Evolutionary conservation across 2,797 vertebrate species (phyloP).

Genomic region (Halcyon chelicuti): DNA sequence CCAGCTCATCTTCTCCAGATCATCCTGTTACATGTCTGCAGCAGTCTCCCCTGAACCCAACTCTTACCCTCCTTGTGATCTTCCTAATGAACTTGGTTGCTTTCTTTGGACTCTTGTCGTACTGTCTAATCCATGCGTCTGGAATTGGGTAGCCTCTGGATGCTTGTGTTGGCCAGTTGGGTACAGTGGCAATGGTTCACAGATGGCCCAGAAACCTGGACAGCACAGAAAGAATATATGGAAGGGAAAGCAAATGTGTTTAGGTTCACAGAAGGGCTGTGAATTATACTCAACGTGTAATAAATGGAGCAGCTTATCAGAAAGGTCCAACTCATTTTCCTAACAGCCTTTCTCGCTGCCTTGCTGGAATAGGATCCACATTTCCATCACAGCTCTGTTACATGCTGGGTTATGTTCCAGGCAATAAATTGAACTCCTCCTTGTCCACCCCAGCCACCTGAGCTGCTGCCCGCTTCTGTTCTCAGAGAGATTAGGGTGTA

Average conservation of each 20-base stretch:
- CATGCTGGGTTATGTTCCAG: not conserved
- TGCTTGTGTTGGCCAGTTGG: not conserved
- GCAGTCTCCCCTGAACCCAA: not conserved
- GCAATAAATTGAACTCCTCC: conserved; percentile 4
- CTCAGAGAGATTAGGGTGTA: not conserved
- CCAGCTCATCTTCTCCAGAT: not conserved
- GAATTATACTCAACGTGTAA: not conserved
- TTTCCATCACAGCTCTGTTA: not conserved
- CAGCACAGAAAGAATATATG: not conserved
- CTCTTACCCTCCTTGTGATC: rapidly evolving
- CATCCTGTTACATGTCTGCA: not conserved
- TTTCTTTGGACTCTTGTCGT: not conserved
- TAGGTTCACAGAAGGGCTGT: not conserved
- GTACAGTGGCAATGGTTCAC: not conserved
- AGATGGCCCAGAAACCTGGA: not conserved
- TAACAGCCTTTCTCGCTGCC: not conserved
- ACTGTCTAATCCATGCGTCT: not conserved
- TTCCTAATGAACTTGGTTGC: not conserved
- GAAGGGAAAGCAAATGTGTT: not conserved
- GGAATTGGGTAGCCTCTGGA: not conserved
- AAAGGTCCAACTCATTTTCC: conserved; percentile 9
- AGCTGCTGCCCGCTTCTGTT: not conserved
- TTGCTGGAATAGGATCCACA: not conserved
- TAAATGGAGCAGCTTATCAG: conserved; percentile 9
- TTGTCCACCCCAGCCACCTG: not conserved